phyloP scores from a whole-genome alignment of 2,888 invertebrate genomes.

The Nomada ruficornis region DNA sequence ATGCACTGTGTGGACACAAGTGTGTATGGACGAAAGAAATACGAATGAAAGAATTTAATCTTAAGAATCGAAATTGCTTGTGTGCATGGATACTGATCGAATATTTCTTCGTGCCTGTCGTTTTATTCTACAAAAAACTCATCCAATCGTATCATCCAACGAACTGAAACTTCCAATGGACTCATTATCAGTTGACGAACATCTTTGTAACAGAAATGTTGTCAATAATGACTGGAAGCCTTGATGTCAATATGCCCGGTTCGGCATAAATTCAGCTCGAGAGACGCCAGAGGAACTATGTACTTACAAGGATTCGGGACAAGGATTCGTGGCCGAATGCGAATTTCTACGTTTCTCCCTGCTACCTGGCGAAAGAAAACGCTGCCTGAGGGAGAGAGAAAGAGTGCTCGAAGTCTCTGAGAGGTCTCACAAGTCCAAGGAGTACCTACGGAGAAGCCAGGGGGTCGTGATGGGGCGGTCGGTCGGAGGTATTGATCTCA shows the following conservation, averaged over 20 bases:
- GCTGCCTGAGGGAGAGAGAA: conserved; percentile 20
- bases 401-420: conserved; percentile 52
- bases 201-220: conserved; percentile 52
- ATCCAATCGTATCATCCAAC: too few species aligned
- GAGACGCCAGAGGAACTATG: conserved; percentile 51
- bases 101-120: too few species aligned
- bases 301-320: conserved; percentile 61
- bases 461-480: conserved; percentile 72
- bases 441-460: conserved; percentile 70
- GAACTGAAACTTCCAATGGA: too few species aligned
- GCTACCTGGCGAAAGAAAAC: conserved; percentile 63
- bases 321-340: conserved; percentile 49
- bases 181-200: conserved; percentile 45
- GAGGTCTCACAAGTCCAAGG: conserved; percentile 71
- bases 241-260: conserved; percentile 26
- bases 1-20: too few species aligned
- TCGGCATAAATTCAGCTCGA: conserved; percentile 58
- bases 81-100: too few species aligned
- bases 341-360: conserved; percentile 57
- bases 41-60: too few species aligned
- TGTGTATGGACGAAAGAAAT: too few species aligned
- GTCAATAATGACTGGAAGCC: conserved; percentile 47
- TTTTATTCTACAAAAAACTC: too few species aligned
- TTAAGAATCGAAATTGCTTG: too few species aligned
- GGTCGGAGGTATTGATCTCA: conserved; percentile 84